Percentiles rank a stretch among this genome's conserved stretches.
These are phyloP conservation scores for Zaprionus africanus DNA, from an alignment of 1,140 invertebrate species.

Conservation along the genomic window DNA sequence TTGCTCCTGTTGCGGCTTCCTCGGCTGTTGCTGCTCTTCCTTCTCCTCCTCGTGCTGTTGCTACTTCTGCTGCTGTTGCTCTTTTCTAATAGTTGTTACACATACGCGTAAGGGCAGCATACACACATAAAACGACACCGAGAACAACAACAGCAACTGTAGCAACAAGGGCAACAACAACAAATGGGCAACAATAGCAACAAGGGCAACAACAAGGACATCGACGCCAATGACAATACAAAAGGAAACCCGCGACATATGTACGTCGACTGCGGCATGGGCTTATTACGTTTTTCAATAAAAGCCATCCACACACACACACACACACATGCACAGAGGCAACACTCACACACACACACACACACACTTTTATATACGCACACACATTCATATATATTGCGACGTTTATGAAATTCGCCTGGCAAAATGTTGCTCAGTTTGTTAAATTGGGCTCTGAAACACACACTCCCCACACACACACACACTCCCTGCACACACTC, in stretches of 20 bases:
- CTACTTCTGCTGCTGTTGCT: conserved; percentile 42
- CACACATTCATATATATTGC: conserved; percentile 23
- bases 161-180: conserved; percentile 32
- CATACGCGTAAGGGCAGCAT: conserved; percentile 55
- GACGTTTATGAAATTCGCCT: conserved; percentile 49
- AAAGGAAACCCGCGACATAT: conserved; percentile 63
- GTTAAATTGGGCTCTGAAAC: conserved; percentile 40
- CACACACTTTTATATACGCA: background rate
- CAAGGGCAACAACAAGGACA: conserved; percentile 37
- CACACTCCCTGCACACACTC: background rate
- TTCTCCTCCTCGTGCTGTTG: too few relatives aligned
- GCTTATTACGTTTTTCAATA: conserved; percentile 68
- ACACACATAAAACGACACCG: conserved; percentile 45
- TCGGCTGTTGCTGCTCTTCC: conserved; percentile 7
- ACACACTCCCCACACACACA: conserved; percentile 12
- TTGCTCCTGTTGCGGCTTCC: conserved; percentile 46
- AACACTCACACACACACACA: conserved; percentile 4
- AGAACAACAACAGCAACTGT: conserved; percentile 19
- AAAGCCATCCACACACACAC: conserved; percentile 39
- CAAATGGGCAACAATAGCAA: conserved; percentile 34
- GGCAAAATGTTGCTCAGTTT: conserved; percentile 50
- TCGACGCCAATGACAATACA: conserved; percentile 60
- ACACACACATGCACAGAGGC: background rate
- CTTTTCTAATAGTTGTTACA: conserved; percentile 75
- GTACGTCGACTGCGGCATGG: conserved; percentile 49